Evolutionary conservation across 2,888 invertebrate genomes (phyloP), one percentile per base, ranked within the genome.

Genomic region (Clepsis dumicolana): DNA sequence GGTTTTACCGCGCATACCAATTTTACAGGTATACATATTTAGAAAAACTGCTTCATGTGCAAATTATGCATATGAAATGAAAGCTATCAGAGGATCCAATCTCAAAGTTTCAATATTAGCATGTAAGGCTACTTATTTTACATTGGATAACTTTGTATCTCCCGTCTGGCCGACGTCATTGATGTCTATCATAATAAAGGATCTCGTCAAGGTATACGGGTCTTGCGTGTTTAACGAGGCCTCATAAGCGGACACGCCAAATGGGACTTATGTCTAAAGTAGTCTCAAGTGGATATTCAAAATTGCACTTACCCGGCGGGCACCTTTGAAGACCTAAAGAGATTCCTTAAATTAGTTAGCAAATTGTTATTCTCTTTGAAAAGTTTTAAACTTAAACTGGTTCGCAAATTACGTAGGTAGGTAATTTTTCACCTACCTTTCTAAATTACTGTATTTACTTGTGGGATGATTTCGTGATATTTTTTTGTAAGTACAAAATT

Each of bases 141-240:
- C 68, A 57, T 57, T 56, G 52, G 63, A 68, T 64, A 27, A 32
- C 54, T 60, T 29, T 35, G 74, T 70, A 73, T 71, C 73, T 73
- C 74, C 70, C 75, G 80, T 81, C 81, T 81, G 80, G 75, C 66
- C 75, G 73, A 73, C 78, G 81, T 83, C 81, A 79, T 75, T 77
- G 68, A 84, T 85, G 89, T 87, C 87, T 81, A 84, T 89, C 89
- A 87, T 84, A 89, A 88, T 89, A 80, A n/a, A 84, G 76, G 72
- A 80, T 77, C 82, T 84, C 76, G 73, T 75, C 74, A 75, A 70
- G 71, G 71, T 74, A 80, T 80, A 81, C 76, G 80, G 80, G 80
- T 73, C 66, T 74, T 75, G 71, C 71, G 73, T 73, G 62, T 61
- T 71, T 75, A 75, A 77, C 74, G 71, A 75, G 74, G 74, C 71